Conservation (phyloP, 2,797 vertebrate species). For the Eleutherodactylus coqui region DNA sequence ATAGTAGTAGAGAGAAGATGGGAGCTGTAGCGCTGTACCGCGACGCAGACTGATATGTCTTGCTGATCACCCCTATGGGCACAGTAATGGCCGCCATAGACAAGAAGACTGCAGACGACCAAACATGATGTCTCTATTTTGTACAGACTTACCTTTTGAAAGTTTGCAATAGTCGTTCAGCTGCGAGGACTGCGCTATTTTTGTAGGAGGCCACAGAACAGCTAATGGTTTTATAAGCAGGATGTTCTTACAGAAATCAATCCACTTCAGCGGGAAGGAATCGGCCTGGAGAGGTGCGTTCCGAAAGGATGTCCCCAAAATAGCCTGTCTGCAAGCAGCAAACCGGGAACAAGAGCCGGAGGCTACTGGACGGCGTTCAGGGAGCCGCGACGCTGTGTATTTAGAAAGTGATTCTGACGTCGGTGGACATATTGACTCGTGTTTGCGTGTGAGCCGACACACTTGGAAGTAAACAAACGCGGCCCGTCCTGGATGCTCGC, state of each 20-base stretch:
- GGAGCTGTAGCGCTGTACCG: no score
- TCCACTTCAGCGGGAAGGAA: slow-evolving; percentile 29
- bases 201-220: neutral
- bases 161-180: no score
- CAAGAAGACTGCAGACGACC: no score
- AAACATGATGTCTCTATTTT: no score
- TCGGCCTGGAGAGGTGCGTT: slow-evolving; percentile 6
- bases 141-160: no score
- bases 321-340: slow-evolving; percentile 43
- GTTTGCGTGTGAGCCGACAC: slow-evolving; percentile 54
- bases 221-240: slow-evolving; percentile 51
- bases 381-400: slow-evolving; percentile 2
- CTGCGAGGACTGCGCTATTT: slow-evolving; percentile 4
- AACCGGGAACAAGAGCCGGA: slow-evolving; percentile 9
- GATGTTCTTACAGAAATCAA: slow-evolving; percentile 54
- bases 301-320: slow-evolving; percentile 51
- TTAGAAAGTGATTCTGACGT: slow-evolving; percentile 54
- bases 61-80: neutral
- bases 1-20: no score
- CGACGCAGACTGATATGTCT: no score
- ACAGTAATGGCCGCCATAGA: no score
- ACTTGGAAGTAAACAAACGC: slow-evolving; percentile 44
- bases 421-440: slow-evolving; percentile 22
- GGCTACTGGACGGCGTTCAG: slow-evolving; percentile 5
- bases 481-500: neutral